phyloP scores from a whole-genome alignment of 2,797 vertebrate species.

The Apogon hyalosoma region DNA sequence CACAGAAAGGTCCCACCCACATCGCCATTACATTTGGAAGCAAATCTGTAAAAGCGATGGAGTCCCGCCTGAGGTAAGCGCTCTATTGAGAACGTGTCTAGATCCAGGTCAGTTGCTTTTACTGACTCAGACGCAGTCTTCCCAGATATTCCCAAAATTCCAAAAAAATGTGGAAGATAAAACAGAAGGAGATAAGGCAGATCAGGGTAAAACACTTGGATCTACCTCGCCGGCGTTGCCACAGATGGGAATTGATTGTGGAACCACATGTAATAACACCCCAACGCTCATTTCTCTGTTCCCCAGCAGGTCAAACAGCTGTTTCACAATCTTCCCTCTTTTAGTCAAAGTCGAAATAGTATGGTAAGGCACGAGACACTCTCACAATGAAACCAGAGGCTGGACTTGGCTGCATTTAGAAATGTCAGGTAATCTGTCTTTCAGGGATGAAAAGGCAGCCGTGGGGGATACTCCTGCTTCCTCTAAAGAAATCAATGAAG shows the following conservation, averaged over 20 bases:
- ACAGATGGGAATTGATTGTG: constrained; percentile 19
- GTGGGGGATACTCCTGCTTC: constrained; percentile 75
- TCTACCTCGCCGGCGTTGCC: not conserved
- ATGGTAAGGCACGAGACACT: constrained; percentile 30
- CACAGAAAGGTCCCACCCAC: no score
- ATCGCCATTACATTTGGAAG: no score
- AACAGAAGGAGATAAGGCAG: not conserved
- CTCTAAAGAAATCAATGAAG: constrained; percentile 77
- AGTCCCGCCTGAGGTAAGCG: no score
- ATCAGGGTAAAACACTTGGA: not conserved
- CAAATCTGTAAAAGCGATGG: no score
- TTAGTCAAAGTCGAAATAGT: constrained; percentile 40
- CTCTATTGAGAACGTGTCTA: no score
- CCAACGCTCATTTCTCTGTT: constrained; percentile 34
- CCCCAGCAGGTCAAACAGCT: constrained; percentile 45
- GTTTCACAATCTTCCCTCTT: constrained; percentile 49
- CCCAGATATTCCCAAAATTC: no score
- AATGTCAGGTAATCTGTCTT: constrained; percentile 82
- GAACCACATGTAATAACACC: constrained; percentile 32
- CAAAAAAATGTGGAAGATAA: no score
- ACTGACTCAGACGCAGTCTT: no score
- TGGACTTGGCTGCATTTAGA: constrained; percentile 66
- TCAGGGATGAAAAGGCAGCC: constrained; percentile 74
- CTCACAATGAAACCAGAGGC: constrained; percentile 48
- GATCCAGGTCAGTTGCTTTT: no score